Conservation (phyloP, 1,140 invertebrate genomes). For the Drosophila cardini region DNA sequence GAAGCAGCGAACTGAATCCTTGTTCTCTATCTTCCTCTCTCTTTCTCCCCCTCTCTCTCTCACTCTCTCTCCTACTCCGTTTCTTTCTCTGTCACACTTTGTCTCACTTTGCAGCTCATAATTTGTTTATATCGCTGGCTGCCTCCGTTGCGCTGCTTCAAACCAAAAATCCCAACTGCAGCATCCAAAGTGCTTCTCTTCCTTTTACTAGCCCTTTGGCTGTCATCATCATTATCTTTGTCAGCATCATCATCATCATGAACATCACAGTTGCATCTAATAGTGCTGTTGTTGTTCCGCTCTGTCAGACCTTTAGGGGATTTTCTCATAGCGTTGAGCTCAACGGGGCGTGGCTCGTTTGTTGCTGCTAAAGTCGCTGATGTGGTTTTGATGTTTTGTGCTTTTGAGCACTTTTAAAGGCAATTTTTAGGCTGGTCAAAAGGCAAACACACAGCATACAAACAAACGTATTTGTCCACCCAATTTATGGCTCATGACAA, state of each 20-base stretch:
- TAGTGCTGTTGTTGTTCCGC: conserved; percentile 77
- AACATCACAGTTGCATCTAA: conserved; percentile 62
- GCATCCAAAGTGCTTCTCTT: conserved; percentile 58
- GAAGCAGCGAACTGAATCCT: conserved; percentile 40
- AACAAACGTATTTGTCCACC: conserved; percentile 47
- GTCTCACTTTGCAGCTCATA: conserved; percentile 79
- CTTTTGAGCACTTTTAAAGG: conserved; percentile 43
- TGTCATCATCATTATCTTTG: conserved; percentile 24
- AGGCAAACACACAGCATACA: conserved; percentile 9
- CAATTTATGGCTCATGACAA: conserved; percentile 68
- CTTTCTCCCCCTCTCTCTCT: conserved; percentile 15
- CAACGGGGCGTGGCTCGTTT: neutral
- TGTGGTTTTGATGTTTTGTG: conserved; percentile 78
- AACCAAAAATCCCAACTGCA: conserved; percentile 15
- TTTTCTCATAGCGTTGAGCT: conserved; percentile 56
- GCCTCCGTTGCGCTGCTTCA: conserved; percentile 37
- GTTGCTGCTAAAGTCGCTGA: conserved; percentile 46
- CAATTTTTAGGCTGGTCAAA: conserved; percentile 49
- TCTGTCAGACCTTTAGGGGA: conserved; percentile 72
- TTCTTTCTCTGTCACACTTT: conserved; percentile 55
- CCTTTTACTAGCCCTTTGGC: conserved; percentile 5
- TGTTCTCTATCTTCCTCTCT: conserved; percentile 41
- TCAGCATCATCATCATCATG: conserved; percentile 21
- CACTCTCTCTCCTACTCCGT: neutral
- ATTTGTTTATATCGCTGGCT: conserved; percentile 78